Base-by-base conservation (phyloP, 2,797 vertebrate genomes). In the Taenioides sp. region DNA sequence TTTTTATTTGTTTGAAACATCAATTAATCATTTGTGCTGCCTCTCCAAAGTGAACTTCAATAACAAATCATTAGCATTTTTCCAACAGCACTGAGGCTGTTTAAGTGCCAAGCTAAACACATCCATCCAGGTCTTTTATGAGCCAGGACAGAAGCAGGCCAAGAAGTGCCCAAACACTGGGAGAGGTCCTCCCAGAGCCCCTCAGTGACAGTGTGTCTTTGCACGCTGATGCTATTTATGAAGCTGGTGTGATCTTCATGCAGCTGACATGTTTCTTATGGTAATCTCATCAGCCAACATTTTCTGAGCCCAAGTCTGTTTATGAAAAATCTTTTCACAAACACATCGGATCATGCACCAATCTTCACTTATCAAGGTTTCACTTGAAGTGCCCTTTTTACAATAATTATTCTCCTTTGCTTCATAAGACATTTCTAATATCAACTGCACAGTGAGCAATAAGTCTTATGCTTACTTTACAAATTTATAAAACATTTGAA, bases 191-290 rank as follows among this genome's bases (percentile, higher is more conserved):
- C 40, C 40, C 40, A 14, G 40, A 14, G 40, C 40, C 40, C 40
- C 40, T 43, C 40, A 43, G 11, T 40, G 37, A 11, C 37, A 40
- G 37, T 40, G 28, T 31, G 12, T 31, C 49, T 40, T 60, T 69
- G 43, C 43, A 47, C 14, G 18, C 65, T 47, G 66, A 64, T 63
- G 75, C 71, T 82, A 70, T 82, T 47, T 47, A 47, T 47, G 43
- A 16, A 47, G 43, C 11, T 47, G 43, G 43, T 47, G 11, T 47
- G 43, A 47, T 47, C 75, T 78, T 74, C 79, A 72, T 77, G 76
- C 84, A 79, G 80, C 81, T 82, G 81, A 84, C 75, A 78, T 86
- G 73, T 83, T 85, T 76, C 73, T 78, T 74, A 75, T 75, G 76
- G 77, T 85, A 82, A 80, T 84, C 83, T 83, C 73, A 72, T 65